A percentile compares a stretch with the other conserved stretches of the same genome.
Conservation (phyloP, 2,888 invertebrate genomes). For the Microctonus brassicae region DNA sequence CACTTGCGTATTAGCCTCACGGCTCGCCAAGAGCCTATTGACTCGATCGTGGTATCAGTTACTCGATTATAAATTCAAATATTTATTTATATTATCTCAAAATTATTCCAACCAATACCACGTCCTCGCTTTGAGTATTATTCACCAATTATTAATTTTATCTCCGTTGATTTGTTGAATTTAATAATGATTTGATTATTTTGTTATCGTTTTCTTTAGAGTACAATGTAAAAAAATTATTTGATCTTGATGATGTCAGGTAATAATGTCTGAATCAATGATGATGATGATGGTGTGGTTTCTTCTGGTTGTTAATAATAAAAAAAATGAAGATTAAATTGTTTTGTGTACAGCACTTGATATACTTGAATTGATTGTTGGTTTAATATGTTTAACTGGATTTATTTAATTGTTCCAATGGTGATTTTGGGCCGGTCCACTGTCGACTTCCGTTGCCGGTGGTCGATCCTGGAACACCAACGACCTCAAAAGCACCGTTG, state of each 20-base stretch:
- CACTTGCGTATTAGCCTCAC: conserved; percentile 60
- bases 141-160: neutral
- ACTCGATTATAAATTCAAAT: conserved; percentile 4
- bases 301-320: neutral
- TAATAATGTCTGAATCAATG: neutral
- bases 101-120: neutral
- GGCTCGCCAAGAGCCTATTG: conserved; percentile 59
- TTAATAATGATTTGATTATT: neutral
- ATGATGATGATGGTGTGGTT: too few relatives aligned
- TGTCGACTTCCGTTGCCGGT: conserved; percentile 22
- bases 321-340: neutral
- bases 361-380: conserved; percentile 30
- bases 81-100: conserved; percentile 9
- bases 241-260: neutral
- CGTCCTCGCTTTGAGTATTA: neutral
- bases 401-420: neutral
- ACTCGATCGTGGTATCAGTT: conserved; percentile 63
- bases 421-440: conserved; percentile 29
- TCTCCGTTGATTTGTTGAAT: neutral
- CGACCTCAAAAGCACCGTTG: conserved; percentile 56
- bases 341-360: neutral
- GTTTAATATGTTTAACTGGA: conserved; percentile 25
- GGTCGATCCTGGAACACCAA: conserved; percentile 47
- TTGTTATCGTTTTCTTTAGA: neutral
- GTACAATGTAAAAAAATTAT: neutral